A percentile compares a stretch with the other conserved stretches of the same genome.
Evolutionary conservation across 2,113 vertebrate genomes (phyloP).

Genomic region (Aspiorhynchus laticeps): DNA sequence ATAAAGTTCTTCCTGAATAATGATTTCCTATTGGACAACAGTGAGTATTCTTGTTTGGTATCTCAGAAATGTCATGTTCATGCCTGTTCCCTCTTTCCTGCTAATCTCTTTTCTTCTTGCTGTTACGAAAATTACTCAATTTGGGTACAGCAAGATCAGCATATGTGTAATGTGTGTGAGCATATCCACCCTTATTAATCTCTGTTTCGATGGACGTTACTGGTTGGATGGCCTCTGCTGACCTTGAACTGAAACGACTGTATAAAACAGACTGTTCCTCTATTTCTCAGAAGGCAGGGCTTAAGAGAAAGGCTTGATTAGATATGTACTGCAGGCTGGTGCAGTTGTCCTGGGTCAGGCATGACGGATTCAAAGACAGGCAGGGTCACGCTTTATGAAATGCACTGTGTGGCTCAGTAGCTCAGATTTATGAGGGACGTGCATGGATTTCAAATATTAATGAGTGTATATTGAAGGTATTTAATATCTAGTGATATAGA

Average conservation of each 20-base stretch:
- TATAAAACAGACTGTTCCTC: not conserved
- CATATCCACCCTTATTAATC: not conserved
- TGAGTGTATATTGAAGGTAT: not conserved
- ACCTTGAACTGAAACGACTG: slow-evolving; percentile 25
- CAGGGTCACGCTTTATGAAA: slow-evolving; percentile 34
- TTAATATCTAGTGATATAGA: slow-evolving; percentile 17
- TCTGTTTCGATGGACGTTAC: not conserved
- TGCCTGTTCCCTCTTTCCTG: not conserved
- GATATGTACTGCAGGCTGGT: slow-evolving; percentile 37
- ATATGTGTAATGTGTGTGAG: not conserved
- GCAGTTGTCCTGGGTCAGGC: slow-evolving; percentile 28
- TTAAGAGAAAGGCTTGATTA: slow-evolving; percentile 45
- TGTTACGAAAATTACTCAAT: not conserved
- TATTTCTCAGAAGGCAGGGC: slow-evolving; percentile 32
- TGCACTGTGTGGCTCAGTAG: slow-evolving; percentile 1
- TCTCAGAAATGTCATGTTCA: not conserved
- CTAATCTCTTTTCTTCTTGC: not conserved
- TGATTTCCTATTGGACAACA: not conserved
- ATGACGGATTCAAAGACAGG: slow-evolving; percentile 11
- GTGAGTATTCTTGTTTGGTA: not conserved
- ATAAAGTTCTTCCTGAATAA: not conserved
- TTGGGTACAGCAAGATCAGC: not conserved
- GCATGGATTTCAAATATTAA: slow-evolving; percentile 2
- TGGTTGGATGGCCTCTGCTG: slow-evolving; percentile 1
- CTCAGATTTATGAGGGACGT: slow-evolving; percentile 14